Evolutionary conservation across 2,113 vertebrate species (phyloP), one percentile per base, ranked within the genome.

Genomic region (Amia ocellicauda): DNA sequence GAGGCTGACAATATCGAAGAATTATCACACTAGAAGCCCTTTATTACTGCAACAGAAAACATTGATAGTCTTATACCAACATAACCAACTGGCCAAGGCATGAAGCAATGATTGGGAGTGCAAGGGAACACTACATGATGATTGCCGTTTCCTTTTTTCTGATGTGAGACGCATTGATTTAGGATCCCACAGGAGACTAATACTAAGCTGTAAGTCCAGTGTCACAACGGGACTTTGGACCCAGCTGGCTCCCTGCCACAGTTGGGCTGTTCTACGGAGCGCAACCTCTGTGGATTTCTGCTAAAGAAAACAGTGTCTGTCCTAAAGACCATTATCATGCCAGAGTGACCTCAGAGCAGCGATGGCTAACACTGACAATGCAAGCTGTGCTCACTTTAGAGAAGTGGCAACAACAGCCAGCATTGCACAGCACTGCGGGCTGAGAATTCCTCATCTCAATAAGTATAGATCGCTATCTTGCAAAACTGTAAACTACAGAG

Each of bases 161-260:
- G 16, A 43, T 58, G 58, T 60, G 50, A 50, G 58, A 60, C 11
- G 11, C 3, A 17, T 8, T 27, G 27, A 22, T 43, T 43, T 64
- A 56, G 29, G 47, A 55, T 41, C 62, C 41, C 47, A 45, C 40
- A 45, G 58, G 49, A 71, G 47, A 54, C 61, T 45, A 58, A 24
- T 58, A 50, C 24, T 31, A 56, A 43, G 24, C 47, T 28, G 29
- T 19, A 52, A 53, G 65, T 68, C 53, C 62, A 58, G 57, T 10
- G 22, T 72, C 60, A 72, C 62, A 58, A 61, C 41, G 49, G 55
- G 9, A 36, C 36, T 60, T 49, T 43, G 47, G 53, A 41, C 52
- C 19, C 22, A 28, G 9, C 40, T 55, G 63, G 43, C 67, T 58
- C 4, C 7, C 55, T n/a, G 41, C 31, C 43, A 19, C 54, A 11